These are phyloP conservation scores for Psilopsiagon aurifrons DNA, from an alignment of 2,113 vertebrate species.

Conservation along the genomic window DNA sequence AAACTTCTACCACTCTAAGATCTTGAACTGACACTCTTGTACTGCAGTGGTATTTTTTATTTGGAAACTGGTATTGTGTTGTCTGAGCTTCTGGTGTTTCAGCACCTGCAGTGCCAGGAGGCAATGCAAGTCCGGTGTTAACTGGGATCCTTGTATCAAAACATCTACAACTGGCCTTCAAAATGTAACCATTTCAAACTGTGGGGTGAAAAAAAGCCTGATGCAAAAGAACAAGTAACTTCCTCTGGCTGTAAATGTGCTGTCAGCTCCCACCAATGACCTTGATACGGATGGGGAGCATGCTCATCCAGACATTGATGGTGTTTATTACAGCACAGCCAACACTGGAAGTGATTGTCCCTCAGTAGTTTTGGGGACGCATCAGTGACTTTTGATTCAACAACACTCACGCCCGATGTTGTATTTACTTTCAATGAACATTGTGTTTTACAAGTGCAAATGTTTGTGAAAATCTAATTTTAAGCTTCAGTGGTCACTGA, in stretches of 20 bases:
- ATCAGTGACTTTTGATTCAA: background rate
- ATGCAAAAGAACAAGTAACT: background rate
- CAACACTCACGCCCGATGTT: rapidly evolving
- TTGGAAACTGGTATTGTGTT: background rate
- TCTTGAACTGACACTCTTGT: background rate
- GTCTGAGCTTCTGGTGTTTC: background rate
- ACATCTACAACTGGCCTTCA: background rate
- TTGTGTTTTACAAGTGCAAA: constrained; percentile 49
- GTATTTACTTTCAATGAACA: background rate
- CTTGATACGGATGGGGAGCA: background rate
- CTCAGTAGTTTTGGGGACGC: background rate
- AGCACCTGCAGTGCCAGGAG: background rate
- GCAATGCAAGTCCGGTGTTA: background rate
- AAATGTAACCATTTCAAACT: background rate
- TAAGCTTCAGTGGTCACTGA: background rate
- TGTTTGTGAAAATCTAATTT: constrained; percentile 56
- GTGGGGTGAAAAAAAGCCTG: background rate
- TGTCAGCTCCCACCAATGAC: background rate
- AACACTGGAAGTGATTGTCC: background rate
- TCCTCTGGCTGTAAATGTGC: background rate
- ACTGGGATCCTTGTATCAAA: background rate
- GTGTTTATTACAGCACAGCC: background rate
- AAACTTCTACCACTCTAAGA: background rate
- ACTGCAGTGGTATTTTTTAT: background rate
- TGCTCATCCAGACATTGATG: background rate